Percentiles rank a stretch among this genome's conserved stretches.
These are phyloP conservation scores for Cyanoramphus novaezelandiae DNA, from an alignment of 2,113 vertebrate species.

Conservation along the genomic window DNA sequence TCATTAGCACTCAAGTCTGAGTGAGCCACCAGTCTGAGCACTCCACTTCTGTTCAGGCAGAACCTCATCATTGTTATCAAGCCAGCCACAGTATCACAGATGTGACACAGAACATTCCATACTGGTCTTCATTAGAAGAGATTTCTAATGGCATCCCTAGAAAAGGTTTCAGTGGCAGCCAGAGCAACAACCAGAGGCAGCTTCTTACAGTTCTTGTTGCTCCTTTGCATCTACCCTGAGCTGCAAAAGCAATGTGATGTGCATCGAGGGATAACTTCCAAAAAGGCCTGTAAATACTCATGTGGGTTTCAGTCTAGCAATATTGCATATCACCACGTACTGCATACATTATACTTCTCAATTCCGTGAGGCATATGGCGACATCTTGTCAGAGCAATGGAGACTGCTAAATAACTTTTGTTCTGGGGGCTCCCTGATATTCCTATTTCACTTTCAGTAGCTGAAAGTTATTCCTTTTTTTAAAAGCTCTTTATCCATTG, in stretches of 20 bases:
- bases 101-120: not conserved
- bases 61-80: not conserved
- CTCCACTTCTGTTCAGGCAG: not conserved
- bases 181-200: not conserved
- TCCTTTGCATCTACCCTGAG: not conserved
- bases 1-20: not conserved
- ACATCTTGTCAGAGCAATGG: not conserved
- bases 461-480: not conserved
- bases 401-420: not conserved
- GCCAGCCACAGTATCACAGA: not conserved
- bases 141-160: not conserved
- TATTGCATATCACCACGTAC: not conserved
- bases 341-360: not conserved
- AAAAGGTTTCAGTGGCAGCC: not conserved
- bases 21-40: not conserved
- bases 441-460: not conserved
- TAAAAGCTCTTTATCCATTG: not conserved
- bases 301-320: not conserved
- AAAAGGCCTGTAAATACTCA: not conserved
- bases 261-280: not conserved
- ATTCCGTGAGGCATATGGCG: not conserved
- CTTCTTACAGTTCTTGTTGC: not conserved
- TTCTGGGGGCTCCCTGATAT: not conserved
- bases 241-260: not conserved
- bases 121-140: not conserved